phyloP scores from a whole-genome alignment of 2,797 vertebrate species.

The Serranus cabrilla region DNA sequence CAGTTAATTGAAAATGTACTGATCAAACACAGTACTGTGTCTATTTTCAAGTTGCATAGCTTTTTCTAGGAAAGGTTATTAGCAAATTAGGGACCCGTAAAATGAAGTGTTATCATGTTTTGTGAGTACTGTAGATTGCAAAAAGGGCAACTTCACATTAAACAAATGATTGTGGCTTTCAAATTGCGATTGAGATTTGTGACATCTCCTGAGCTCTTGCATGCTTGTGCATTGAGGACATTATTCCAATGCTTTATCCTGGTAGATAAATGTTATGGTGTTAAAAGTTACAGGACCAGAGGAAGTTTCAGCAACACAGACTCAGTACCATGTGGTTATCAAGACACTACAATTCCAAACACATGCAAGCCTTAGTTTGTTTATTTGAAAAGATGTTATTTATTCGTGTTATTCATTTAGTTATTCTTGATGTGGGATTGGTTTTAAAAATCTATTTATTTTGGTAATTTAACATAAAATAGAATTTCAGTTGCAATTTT shows the following conservation, averaged over 20 bases:
- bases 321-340: background rate
- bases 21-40: background rate
- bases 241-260: background rate
- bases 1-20: background rate
- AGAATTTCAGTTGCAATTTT: no score
- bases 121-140: background rate
- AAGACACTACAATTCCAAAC: background rate
- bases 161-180: background rate
- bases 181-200: conserved; percentile 1
- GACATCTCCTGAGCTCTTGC: background rate
- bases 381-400: no score
- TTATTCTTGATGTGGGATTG: no score
- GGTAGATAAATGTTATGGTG: background rate
- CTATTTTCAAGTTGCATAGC: background rate
- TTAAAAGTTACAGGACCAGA: background rate
- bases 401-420: no score
- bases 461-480: no score
- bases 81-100: background rate
- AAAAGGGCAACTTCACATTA: background rate
- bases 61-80: conserved; percentile 17
- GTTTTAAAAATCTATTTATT: no score
- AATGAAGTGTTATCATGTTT: background rate
- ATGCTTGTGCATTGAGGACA: background rate
- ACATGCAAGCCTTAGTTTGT: no score
- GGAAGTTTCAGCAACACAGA: background rate